Evolutionary conservation across 2,888 invertebrate genomes (phyloP).

Genomic region (Noctuana brunneofusca): DNA sequence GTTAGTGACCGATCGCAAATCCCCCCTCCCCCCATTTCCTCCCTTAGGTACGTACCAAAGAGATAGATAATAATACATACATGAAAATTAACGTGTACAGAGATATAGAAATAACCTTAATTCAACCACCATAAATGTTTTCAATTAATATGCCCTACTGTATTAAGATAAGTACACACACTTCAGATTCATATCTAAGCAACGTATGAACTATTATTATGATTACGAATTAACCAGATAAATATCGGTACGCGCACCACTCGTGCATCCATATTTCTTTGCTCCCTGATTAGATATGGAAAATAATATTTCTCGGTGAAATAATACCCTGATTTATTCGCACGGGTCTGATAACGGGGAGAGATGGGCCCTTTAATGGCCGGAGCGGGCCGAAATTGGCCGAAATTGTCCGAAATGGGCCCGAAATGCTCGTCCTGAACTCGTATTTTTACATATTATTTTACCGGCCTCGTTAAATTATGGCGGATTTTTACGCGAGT

Average conservation of each 20-base stretch:
- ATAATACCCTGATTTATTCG: conserved; percentile 77
- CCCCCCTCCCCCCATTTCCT: too few species aligned
- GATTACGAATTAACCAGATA: conserved; percentile 11
- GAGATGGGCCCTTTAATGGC: conserved; percentile 70
- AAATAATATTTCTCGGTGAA: conserved; percentile 72
- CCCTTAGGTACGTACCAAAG: too few species aligned
- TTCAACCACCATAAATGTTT: too few species aligned
- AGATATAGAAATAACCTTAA: too few species aligned
- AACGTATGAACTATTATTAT: background rate
- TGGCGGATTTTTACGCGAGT: conserved; percentile 66
- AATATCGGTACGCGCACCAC: conserved; percentile 55
- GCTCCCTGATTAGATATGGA: conserved; percentile 75
- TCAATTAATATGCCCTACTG: too few species aligned
- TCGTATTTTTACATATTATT: conserved; percentile 78
- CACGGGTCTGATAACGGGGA: conserved; percentile 68
- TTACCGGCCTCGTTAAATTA: conserved; percentile 72
- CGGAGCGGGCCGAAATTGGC: conserved; percentile 62
- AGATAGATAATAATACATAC: too few species aligned
- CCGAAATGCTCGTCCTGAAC: conserved; percentile 53
- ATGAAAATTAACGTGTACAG: too few species aligned
- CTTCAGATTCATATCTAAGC: background rate
- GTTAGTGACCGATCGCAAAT: too few species aligned
- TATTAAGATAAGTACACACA: too few species aligned
- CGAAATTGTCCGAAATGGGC: conserved; percentile 60
- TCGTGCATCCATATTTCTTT: conserved; percentile 66